phyloP scores from a whole-genome alignment of 35 echinoderm and acorn worm species.

The Heliocidaris erythrogramma region DNA sequence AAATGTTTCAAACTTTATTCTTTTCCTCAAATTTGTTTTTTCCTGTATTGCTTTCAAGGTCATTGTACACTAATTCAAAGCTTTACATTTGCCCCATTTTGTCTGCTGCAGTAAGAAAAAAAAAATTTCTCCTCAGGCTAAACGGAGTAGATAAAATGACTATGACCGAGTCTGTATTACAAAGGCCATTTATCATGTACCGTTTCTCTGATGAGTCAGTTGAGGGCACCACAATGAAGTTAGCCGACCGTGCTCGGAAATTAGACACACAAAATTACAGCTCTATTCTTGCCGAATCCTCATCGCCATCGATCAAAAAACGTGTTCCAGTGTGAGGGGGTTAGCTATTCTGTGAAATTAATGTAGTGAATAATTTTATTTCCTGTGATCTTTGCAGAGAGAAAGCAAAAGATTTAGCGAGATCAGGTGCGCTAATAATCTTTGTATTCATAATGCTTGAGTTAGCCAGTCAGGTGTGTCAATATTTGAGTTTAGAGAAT shows the following conservation, averaged over 20 bases:
- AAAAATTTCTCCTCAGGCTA: not conserved
- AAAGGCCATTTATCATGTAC: not conserved
- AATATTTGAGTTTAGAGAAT: not conserved
- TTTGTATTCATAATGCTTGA: not conserved
- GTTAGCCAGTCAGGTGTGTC: not conserved
- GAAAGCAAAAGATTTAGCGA: not conserved
- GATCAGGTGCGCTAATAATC: constrained; percentile 1
- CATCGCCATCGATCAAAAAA: not conserved
- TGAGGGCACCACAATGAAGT: not conserved
- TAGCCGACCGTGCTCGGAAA: not conserved
- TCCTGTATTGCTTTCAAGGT: not conserved
- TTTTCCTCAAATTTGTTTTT: not conserved
- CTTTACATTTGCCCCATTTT: not conserved
- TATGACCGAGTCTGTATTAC: not conserved
- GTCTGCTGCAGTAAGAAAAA: not conserved
- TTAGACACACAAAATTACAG: not conserved
- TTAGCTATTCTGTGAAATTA: not conserved
- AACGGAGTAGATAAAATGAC: not conserved
- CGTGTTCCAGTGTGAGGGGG: not conserved
- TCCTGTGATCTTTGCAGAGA: not conserved
- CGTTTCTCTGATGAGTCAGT: not conserved
- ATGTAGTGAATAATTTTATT: constrained; percentile 13
- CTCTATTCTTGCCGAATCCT: not conserved
- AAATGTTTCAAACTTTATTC: not conserved
- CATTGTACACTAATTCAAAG: not conserved